Conservation (phyloP, 2,113 vertebrate species). For the Nesoenas mayeri region DNA sequence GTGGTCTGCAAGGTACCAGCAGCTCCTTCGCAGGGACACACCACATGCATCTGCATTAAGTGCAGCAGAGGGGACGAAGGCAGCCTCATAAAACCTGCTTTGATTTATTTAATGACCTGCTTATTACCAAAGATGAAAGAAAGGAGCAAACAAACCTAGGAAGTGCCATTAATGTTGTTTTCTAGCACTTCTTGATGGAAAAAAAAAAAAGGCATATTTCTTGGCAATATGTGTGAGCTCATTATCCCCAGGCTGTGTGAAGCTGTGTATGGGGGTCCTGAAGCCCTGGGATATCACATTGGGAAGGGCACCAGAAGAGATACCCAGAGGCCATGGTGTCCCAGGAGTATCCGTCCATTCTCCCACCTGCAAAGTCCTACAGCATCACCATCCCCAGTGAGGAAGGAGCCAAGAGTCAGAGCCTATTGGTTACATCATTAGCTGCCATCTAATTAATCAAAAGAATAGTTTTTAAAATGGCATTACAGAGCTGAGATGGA, state of each 20-base stretch:
- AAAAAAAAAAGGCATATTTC: background rate
- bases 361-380: background rate
- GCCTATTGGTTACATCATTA: background rate
- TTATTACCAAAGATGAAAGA: background rate
- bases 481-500: background rate
- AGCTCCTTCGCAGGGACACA: background rate
- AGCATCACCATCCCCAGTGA: background rate
- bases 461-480: background rate
- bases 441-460: background rate
- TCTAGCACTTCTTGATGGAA: background rate
- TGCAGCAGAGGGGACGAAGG: background rate
- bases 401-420: background rate
- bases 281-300: background rate
- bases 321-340: background rate
- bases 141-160: background rate
- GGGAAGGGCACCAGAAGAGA: background rate
- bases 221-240: background rate
- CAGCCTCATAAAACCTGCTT: background rate
- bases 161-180: background rate
- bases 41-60: background rate
- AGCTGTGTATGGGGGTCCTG: fast-evolving
- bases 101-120: background rate
- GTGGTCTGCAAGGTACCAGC: fast-evolving
- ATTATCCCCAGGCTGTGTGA: background rate
- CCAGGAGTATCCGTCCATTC: too few species aligned